Conservation (phyloP, 1,140 invertebrate genomes). For the Brachionus calyciflorus region DNA sequence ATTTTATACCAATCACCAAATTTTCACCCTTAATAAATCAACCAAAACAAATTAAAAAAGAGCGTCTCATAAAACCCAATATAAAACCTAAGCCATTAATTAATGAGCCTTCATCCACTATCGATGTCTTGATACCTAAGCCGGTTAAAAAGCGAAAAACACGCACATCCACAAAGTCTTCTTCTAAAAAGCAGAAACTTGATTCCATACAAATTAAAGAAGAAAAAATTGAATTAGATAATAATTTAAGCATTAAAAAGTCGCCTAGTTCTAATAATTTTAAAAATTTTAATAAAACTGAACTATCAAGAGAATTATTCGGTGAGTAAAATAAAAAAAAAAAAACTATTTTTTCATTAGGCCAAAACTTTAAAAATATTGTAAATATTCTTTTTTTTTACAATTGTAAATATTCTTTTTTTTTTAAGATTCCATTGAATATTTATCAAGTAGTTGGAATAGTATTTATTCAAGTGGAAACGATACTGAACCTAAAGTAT, state of each 20-base stretch:
- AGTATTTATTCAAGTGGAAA: slow-evolving; percentile 8
- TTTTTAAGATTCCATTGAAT: slow-evolving; percentile 39
- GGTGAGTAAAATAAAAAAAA: background rate
- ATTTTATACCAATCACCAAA: background rate
- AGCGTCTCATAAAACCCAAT: slow-evolving; percentile 6
- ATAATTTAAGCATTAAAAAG: too few relatives aligned
- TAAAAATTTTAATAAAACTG: background rate
- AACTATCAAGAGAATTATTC: background rate
- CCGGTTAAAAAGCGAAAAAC: background rate
- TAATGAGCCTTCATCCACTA: background rate
- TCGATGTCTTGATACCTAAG: background rate
- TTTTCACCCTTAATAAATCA: background rate
- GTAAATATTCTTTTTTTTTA: too few relatives aligned
- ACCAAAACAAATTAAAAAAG: background rate
- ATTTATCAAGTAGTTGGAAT: slow-evolving; percentile 37
- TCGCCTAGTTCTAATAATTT: too few relatives aligned
- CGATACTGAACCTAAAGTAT: slow-evolving; percentile 23
- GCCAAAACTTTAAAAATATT: too few relatives aligned
- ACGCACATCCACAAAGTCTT: background rate
- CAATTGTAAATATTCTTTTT: background rate
- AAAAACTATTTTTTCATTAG: too few relatives aligned
- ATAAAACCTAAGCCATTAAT: background rate
- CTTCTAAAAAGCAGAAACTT: background rate
- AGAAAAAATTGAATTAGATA: background rate
- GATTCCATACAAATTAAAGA: background rate